Evolutionary conservation across 2,113 vertebrate genomes (phyloP).

Genomic region (Speoplatyrhinus poulsoni): DNA sequence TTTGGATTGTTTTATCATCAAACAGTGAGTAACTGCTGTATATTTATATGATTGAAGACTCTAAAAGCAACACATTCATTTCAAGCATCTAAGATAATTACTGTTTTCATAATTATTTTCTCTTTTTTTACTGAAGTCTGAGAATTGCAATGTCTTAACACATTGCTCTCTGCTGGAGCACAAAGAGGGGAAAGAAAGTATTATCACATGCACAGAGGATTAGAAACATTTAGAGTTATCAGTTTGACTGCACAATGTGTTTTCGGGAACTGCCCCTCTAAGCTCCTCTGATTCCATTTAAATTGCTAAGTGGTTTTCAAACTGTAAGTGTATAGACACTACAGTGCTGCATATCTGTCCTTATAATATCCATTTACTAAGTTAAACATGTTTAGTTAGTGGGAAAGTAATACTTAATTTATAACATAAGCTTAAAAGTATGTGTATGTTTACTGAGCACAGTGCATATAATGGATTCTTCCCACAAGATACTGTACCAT

Average conservation of each 20-base stretch:
- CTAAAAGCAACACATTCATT: conserved; percentile 34
- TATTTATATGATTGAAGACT: conserved; percentile 41
- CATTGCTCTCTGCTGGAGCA: conserved; percentile 2
- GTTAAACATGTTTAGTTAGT: conserved; percentile 23
- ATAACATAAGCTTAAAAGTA: background rate
- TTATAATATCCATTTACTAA: conserved; percentile 15
- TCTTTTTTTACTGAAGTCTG: conserved; percentile 24
- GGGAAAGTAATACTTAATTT: conserved; percentile 20
- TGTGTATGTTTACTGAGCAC: background rate
- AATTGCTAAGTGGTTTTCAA: conserved; percentile 50
- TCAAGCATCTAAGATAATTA: conserved; percentile 47
- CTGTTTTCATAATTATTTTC: conserved; percentile 30
- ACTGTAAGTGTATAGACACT: background rate
- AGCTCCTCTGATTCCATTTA: conserved; percentile 65
- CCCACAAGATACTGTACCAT: background rate
- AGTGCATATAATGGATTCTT: background rate
- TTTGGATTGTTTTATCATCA: conserved; percentile 40
- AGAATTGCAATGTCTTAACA: conserved; percentile 20
- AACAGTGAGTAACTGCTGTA: conserved; percentile 16
- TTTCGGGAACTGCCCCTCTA: conserved; percentile 55
- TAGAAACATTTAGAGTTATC: conserved; percentile 55
- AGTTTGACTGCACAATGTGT: conserved; percentile 58
- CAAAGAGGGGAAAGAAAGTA: conserved; percentile 22
- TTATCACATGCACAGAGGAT: conserved; percentile 53
- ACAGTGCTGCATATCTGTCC: conserved; percentile 15